Conservation (phyloP, 1,140 invertebrate genomes). For the Trichoplusia ni region DNA sequence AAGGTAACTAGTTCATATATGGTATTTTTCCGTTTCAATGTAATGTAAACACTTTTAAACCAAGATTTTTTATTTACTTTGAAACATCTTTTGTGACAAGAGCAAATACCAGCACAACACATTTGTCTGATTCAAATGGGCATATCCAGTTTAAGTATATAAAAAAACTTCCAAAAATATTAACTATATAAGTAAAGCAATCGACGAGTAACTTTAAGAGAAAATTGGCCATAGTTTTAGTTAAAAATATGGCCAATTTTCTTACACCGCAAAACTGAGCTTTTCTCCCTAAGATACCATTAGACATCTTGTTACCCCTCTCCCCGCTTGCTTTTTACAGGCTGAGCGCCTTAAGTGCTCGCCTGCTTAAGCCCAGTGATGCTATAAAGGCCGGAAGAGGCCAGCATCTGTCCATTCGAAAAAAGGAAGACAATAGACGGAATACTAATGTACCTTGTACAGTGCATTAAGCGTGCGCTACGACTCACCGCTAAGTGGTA, state of each 20-base stretch:
- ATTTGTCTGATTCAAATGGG: too few relatives aligned
- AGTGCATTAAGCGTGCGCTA: constrained; percentile 16
- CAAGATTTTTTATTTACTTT: too few relatives aligned
- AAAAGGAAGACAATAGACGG: constrained; percentile 32
- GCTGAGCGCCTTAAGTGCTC: constrained; percentile 20
- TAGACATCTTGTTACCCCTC: constrained; percentile 25
- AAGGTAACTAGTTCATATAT: too few relatives aligned
- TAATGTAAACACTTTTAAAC: too few relatives aligned
- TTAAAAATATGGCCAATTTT: constrained; percentile 3
- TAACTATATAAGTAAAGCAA: too few relatives aligned
- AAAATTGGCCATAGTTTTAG: too few relatives aligned
- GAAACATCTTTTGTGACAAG: too few relatives aligned
- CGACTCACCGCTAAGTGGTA: constrained; percentile 16
- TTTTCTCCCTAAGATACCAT: constrained; percentile 10
- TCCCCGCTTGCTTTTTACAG: constrained; percentile 28
- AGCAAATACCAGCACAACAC: too few relatives aligned
- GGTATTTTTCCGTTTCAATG: too few relatives aligned
- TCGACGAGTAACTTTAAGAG: too few relatives aligned
- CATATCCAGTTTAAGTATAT: too few relatives aligned
- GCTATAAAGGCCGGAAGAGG: constrained; percentile 28
- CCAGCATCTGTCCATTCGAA: constrained; percentile 27
- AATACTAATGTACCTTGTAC: constrained; percentile 28
- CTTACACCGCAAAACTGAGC: not conserved
- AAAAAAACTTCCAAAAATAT: too few relatives aligned
- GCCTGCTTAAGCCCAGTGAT: constrained; percentile 24